Conservation (phyloP, 2,888 invertebrate species). For the Heliconius hortense region DNA sequence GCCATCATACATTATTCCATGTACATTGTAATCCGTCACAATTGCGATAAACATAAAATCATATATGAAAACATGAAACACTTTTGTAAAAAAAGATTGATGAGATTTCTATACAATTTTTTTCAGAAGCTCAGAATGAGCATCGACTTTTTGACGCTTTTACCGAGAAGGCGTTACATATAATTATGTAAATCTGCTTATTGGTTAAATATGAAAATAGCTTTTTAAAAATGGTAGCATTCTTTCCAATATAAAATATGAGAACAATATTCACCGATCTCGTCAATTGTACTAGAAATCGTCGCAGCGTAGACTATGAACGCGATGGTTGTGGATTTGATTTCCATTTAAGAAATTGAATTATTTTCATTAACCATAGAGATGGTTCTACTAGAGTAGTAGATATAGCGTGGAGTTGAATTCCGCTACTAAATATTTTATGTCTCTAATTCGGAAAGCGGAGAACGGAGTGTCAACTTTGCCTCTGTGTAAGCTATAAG, state of each 20-base stretch:
- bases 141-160: conserved; percentile 1
- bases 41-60: neutral
- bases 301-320: no score
- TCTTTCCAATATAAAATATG: conserved; percentile 5
- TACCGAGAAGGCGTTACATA: conserved; percentile 14
- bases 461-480: no score
- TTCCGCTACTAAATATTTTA: no score
- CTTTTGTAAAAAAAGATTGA: neutral
- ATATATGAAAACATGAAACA: neutral
- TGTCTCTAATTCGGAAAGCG: no score
- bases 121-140: conserved; percentile 1
- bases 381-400: no score
- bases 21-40: neutral
- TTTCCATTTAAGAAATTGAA: neutral
- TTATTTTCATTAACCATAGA: no score
- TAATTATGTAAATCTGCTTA: conserved; percentile 28
- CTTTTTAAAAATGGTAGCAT: conserved; percentile 20
- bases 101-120: conserved; percentile 1
- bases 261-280: neutral
- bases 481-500: no score
- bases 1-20: neutral
- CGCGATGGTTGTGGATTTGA: neutral
- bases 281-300: neutral
- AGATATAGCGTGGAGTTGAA: no score
- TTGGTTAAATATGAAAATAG: conserved; percentile 24